A percentile compares a stretch with the other conserved stretches of the same genome.
Evolutionary conservation across 2,797 vertebrate species (phyloP).

Genomic region (Hydrolagus colliei): DNA sequence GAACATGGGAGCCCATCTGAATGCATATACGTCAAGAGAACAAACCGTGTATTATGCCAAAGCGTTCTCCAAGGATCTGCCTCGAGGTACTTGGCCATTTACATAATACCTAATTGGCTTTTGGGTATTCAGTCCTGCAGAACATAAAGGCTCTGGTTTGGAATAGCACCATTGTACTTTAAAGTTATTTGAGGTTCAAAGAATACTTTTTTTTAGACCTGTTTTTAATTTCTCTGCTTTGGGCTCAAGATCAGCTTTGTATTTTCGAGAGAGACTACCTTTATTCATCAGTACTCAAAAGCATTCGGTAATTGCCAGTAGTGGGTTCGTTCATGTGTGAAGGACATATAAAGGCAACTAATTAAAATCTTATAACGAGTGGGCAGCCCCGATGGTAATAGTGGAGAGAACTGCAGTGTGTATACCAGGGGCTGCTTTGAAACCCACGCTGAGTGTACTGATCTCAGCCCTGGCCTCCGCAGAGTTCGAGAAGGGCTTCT

Average conservation of each 20-base stretch:
- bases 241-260: background rate
- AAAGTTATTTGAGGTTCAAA: background rate
- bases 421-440: too few species aligned
- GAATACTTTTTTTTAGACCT: background rate
- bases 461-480: too few species aligned
- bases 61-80: conserved; percentile 90
- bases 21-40: conserved; percentile 90
- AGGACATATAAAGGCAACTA: background rate
- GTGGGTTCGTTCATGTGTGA: background rate
- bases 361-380: background rate
- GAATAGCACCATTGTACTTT: background rate
- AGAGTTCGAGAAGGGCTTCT: too few species aligned
- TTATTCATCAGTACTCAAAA: background rate
- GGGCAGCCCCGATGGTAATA: too few species aligned
- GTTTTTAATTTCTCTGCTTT: background rate
- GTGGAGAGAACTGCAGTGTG: too few species aligned
- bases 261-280: background rate
- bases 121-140: background rate
- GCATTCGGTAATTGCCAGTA: too few species aligned
- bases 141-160: conserved; percentile 8
- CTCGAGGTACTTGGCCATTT: conserved; percentile 66
- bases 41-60: conserved; percentile 97
- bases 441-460: too few species aligned
- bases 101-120: conserved; percentile 10
- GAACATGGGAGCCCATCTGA: conserved; percentile 96